Percentiles rank a stretch among this genome's conserved stretches.
phyloP scores from a whole-genome alignment of 2,113 vertebrate genomes.

The Lathamus discolor region DNA sequence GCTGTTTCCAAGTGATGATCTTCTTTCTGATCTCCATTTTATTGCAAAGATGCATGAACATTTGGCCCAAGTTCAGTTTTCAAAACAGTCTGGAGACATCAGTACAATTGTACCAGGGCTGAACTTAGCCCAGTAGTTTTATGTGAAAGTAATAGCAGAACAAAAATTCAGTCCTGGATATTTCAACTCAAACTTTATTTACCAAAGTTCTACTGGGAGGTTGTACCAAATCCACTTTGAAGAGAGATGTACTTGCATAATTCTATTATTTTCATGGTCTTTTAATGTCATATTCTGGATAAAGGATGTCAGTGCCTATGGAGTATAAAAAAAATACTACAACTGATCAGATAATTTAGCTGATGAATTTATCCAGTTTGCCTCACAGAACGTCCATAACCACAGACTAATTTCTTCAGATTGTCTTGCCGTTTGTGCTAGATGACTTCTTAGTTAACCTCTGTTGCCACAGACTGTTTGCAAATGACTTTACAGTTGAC shows the following conservation, averaged over 20 bases:
- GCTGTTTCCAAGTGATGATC: background rate
- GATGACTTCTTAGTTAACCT: background rate
- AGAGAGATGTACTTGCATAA: background rate
- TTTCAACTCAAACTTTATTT: slow-evolving; percentile 1
- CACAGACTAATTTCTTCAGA: background rate
- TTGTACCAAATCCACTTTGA: background rate
- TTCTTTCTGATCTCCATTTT: background rate
- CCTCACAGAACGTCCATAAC: background rate
- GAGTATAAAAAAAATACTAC: background rate
- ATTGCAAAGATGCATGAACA: background rate
- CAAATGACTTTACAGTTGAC: background rate
- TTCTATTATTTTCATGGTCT: background rate
- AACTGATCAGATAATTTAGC: background rate
- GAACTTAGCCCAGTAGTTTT: background rate
- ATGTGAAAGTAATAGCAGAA: background rate
- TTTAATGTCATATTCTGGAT: background rate
- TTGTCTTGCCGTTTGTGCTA: background rate
- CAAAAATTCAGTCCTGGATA: background rate
- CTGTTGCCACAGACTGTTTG: background rate
- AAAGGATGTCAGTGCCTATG: background rate
- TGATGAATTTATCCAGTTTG: background rate
- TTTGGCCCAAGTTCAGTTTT: background rate
- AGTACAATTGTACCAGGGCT: background rate
- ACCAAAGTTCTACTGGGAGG: background rate
- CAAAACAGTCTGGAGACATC: background rate